Evolutionary conservation across 2,797 vertebrate genomes (phyloP), one percentile per base, ranked within the genome.

Genomic region (Otolemur crassicaudatus): DNA sequence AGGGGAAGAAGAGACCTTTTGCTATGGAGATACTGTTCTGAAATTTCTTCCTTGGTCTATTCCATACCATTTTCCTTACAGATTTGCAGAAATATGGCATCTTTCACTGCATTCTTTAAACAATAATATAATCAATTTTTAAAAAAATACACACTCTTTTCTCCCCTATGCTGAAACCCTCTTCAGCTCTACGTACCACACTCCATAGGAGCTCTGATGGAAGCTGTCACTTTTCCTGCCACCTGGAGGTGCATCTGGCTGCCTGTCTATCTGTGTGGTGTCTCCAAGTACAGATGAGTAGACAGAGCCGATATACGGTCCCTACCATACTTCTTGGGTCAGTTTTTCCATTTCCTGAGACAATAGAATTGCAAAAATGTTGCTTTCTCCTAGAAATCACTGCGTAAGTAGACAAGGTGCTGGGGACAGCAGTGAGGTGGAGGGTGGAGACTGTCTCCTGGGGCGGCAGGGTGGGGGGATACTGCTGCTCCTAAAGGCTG

Each of bases 301-400:
- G 95, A 12, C 2, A 69, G 81, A 94, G 75, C 63, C 17, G 1
- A 1, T 14, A 72, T 9, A 12, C 8, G 0, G 67, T 69, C 76
- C 87, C 79, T 22, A 19, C 72, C 4, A 40, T 23, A 20, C 90
- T 90, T 73, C 89, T 61, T 53, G 92, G 89, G 83, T 76, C 92
- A 17, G 81, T 94, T 79, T 0, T 87, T 23, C 86, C 43, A 70
- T 94, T 93, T 93, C 73, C 81, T 27, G 86, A 95, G 95, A 96
- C 65, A 80, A 40, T 7, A 97, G 94, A 95, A 79, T 87, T 75
- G 11, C 14, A 27, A 91, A 93, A 88, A 81, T 17, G 60, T 94
- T 96, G 94, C 87, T 96, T 87, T 94, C 92, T 85, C 69, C 94
- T 96, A 95, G 85, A 94, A 89, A 82, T 92, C 60, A 69, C 0